A percentile compares a stretch with the other conserved stretches of the same genome.
Conservation (phyloP, 2,113 vertebrate species). For the Istiophorus platypterus region DNA sequence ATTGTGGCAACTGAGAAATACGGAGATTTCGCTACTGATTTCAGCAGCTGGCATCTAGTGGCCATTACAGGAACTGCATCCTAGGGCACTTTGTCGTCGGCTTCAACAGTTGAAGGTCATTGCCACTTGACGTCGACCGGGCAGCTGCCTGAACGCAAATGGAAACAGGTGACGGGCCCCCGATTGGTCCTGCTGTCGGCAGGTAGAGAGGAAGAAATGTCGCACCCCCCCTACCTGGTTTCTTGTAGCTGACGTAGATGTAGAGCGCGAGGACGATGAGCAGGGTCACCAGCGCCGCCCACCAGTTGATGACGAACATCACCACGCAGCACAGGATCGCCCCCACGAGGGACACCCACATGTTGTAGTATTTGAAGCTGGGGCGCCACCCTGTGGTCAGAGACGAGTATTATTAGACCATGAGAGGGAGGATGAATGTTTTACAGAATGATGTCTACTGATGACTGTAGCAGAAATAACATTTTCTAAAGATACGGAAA, state of each 20-base stretch:
- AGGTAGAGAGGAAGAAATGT: too few relatives aligned
- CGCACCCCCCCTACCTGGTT: constrained; percentile 87
- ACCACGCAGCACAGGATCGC: constrained; percentile 95
- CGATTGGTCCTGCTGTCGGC: not conserved
- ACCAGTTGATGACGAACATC: constrained; percentile 99
- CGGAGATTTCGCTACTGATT: too few relatives aligned
- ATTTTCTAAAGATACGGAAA: too few relatives aligned
- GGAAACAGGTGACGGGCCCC: too few relatives aligned
- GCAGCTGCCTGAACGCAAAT: too few relatives aligned
- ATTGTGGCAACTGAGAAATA: too few relatives aligned
- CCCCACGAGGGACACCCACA: constrained; percentile 95
- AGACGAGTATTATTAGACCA: too few relatives aligned
- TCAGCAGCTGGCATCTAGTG: not conserved
- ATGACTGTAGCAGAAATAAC: too few relatives aligned
- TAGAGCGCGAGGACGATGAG: constrained; percentile 96
- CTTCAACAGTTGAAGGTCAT: not conserved
- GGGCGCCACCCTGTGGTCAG: constrained; percentile 93
- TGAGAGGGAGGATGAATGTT: too few relatives aligned
- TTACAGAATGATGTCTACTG: too few relatives aligned
- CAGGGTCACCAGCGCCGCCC: constrained; percentile 94
- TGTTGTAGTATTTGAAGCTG: constrained; percentile 98
- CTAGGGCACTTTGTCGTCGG: not conserved
- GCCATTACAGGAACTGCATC: not conserved
- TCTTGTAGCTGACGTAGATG: constrained; percentile 98
- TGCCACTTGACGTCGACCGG: too few relatives aligned